Percentiles rank a stretch among this genome's conserved stretches.
Evolutionary conservation across 1,140 invertebrate genomes (phyloP).

Genomic region (Metopolophium dirhodum): DNA sequence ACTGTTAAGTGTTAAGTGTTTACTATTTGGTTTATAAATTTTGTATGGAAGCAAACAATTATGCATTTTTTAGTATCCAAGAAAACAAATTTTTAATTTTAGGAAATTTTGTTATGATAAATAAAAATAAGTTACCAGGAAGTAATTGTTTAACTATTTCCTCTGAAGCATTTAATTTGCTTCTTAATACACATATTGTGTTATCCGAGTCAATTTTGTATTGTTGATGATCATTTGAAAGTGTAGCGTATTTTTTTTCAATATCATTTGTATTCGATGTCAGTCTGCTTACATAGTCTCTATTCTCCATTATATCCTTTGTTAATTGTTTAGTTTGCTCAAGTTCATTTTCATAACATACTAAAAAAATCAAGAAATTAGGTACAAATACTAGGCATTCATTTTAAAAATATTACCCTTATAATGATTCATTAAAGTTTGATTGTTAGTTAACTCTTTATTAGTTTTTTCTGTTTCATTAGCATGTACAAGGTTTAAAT

Average conservation of each 20-base stretch:
- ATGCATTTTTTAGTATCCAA: neutral
- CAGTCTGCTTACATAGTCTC: constrained; percentile 22
- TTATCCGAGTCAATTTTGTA: neutral
- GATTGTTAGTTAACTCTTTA: neutral
- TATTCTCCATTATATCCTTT: neutral
- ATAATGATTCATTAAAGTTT: constrained; percentile 46
- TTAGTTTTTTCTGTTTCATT: constrained; percentile 45
- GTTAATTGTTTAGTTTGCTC: constrained; percentile 18
- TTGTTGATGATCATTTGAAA: constrained; percentile 28
- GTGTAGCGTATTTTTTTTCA: neutral
- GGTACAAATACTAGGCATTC: neutral
- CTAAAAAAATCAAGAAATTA: neutral
- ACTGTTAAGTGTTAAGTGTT: too few relatives aligned
- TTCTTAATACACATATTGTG: neutral
- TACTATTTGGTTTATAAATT: neutral
- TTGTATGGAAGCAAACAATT: neutral
- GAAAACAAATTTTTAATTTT: neutral
- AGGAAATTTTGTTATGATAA: neutral
- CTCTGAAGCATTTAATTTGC: constrained; percentile 46
- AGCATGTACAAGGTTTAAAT: neutral
- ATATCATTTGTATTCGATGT: constrained; percentile 1
- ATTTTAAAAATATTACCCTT: constrained; percentile 26
- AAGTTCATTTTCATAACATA: constrained; percentile 47
- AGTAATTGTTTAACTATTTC: constrained; percentile 53
- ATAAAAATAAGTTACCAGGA: constrained; percentile 17